Evolutionary conservation across 2,113 vertebrate genomes (phyloP), one percentile per base, ranked within the genome.

Genomic region (Paramormyrops kingsleyae): DNA sequence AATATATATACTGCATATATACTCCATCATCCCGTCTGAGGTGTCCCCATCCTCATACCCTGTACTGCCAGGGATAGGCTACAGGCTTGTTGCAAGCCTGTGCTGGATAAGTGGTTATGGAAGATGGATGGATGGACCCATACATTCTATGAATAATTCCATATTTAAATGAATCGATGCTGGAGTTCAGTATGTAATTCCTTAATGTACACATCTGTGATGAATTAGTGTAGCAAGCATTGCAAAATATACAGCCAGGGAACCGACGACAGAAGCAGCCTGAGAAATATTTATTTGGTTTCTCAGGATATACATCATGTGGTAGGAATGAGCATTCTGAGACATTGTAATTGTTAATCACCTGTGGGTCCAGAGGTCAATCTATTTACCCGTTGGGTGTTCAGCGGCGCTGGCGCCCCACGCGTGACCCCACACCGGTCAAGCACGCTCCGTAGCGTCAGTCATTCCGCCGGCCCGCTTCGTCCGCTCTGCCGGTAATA

Each of bases 211-310:
- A 42, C 31, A 42, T 53, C 12, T 15, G 44, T 53, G 21, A 52
- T 4, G 31, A n/a, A 80, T 10, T 42, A 12, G n/a, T 80, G 70
- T 31, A 39, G 1, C 52, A 44, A 47, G 31, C n/a, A 24, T 27
- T 47, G 52, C 66, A 83, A 90, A 89, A 39, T 42, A 42, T 42
- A 42, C 74, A 88, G 87, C 89, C 42, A 21, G 2, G 24, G 10
- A 44, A 31, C 56, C 87, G 4, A 6, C 9, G 39, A 56, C 2
- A 66, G 74, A 49, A 31, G 88, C 53, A 87, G 46, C 49, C 27
- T 84, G 87, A 89, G 89, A 53, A 87, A 27, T 31, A 49, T 42
- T 35, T 74, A 44, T 90, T 88, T 90, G 42, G 84, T 90, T 91
- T 90, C 84, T 86, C 39, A 56, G 10, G 66, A 52, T 39, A 87